Conservation (phyloP, 1,140 invertebrate species). For the Gonioctena quinquepunctata region DNA sequence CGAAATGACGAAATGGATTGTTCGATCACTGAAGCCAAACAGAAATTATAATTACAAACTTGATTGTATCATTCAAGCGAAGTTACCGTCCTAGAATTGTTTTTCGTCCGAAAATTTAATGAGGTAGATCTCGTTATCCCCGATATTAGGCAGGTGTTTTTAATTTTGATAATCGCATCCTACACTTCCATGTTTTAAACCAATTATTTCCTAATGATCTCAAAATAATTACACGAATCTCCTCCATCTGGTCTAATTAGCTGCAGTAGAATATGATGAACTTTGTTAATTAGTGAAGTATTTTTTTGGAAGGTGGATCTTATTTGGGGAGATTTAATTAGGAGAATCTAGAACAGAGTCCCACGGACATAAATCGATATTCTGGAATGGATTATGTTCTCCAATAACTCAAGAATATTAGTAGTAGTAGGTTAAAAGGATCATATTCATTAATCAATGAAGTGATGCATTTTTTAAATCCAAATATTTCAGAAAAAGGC, state of each 20-base stretch:
- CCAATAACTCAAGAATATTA: too few relatives aligned
- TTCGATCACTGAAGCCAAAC: background rate
- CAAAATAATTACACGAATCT: conserved; percentile 17
- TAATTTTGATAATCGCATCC: conserved; percentile 10
- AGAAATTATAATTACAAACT: background rate
- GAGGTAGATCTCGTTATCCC: background rate
- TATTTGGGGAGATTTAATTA: background rate
- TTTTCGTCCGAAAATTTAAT: background rate
- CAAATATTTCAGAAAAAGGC: too few relatives aligned
- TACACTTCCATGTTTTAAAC: conserved; percentile 10
- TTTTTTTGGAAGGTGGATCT: conserved; percentile 13
- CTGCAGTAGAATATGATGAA: conserved; percentile 6
- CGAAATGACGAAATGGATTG: too few relatives aligned
- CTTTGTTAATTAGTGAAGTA: conserved; percentile 13
- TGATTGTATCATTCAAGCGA: background rate
- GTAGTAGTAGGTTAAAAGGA: too few relatives aligned
- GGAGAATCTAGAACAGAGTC: background rate
- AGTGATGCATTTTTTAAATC: too few relatives aligned
- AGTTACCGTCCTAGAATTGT: background rate
- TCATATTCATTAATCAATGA: too few relatives aligned
- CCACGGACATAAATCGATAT: background rate
- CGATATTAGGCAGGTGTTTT: conserved; percentile 10
- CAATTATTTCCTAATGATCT: conserved; percentile 21
- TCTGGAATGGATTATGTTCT: too few relatives aligned
- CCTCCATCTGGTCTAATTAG: conserved; percentile 14